Base-by-base conservation (phyloP, 2,888 invertebrate species). In the Petrolisthes manimaculis region DNA sequence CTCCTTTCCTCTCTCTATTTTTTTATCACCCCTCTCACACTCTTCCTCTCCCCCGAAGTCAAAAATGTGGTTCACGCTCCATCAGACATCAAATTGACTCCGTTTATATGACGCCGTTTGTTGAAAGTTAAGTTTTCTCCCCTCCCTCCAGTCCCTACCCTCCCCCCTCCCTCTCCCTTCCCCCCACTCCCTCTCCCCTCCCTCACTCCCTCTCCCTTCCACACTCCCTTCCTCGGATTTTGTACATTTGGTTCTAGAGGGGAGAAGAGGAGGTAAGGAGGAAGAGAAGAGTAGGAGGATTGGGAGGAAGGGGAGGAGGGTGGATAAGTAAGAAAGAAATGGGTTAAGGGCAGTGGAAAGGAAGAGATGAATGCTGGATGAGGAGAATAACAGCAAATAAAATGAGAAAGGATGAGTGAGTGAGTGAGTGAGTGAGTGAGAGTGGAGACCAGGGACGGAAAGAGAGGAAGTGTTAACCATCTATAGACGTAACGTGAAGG, bases 11-110 rank as follows among this genome's bases (percentile, higher is more conserved):
- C 21, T 56, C 56, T 24, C 56, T n/a, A n/a, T 12, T 24, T 56
- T 56, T 24, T 24, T 21, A 21, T 18, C 24, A 12, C 18, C 80
- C 24, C 21, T 18, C 8, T 24, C 56, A 21, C 56, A 24, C 55
- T 61, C 37, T 75, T 75, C n/a, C 18, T n/a, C 71, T n/a, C 6
- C 37, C 71, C 71, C 71, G 71, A 71, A 71, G n/a, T 71, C 18
- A 71, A 80, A 85, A 56, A 86, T 81, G 86, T 24, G 81, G 80
- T 86, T 86, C 82, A 83, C 86, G 77, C 86, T 69, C 86, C 86
- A 86, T 86, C 86, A 86, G 77, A 83, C 86, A 67, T 78, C 69
- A 86, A 86, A 86, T 83, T 86, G 86, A 86, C 86, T 86, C 87
- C 87, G 87, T 87, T 83, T 83, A 83, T 83, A 78, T 79, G 71